A percentile compares a stretch with the other conserved stretches of the same genome.
Conservation (phyloP, 2,113 vertebrate species). For the Pterophyllum scalare region DNA sequence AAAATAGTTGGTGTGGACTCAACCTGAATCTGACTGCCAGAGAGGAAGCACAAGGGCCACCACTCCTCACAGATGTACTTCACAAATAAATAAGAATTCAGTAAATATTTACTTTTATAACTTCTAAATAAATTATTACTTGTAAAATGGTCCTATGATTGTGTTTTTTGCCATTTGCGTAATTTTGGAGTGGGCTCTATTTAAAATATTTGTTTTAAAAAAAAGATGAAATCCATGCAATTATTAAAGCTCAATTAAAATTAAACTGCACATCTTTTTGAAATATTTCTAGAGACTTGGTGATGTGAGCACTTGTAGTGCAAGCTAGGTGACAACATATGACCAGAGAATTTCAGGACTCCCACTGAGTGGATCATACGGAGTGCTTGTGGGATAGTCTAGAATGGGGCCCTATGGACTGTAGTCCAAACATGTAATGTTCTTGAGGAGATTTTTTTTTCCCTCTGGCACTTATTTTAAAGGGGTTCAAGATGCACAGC, state of each 20-base stretch:
- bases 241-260: background rate
- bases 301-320: background rate
- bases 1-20: background rate
- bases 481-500: too few relatives aligned
- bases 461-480: background rate
- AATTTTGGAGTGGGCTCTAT: background rate
- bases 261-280: rapidly evolving
- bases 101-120: background rate
- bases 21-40: too few relatives aligned
- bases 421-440: background rate
- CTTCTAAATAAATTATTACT: background rate
- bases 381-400: too few relatives aligned
- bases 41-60: too few relatives aligned
- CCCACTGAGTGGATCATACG: too few relatives aligned
- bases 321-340: background rate
- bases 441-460: background rate
- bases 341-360: too few relatives aligned
- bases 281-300: background rate
- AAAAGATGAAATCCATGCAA: background rate
- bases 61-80: too few relatives aligned
- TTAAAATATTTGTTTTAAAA: background rate
- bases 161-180: rapidly evolving
- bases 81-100: background rate
- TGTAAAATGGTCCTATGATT: background rate
- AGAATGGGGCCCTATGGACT: background rate